phyloP scores from a whole-genome alignment of 2,797 vertebrate genomes.

The Gobio occitaniae region DNA sequence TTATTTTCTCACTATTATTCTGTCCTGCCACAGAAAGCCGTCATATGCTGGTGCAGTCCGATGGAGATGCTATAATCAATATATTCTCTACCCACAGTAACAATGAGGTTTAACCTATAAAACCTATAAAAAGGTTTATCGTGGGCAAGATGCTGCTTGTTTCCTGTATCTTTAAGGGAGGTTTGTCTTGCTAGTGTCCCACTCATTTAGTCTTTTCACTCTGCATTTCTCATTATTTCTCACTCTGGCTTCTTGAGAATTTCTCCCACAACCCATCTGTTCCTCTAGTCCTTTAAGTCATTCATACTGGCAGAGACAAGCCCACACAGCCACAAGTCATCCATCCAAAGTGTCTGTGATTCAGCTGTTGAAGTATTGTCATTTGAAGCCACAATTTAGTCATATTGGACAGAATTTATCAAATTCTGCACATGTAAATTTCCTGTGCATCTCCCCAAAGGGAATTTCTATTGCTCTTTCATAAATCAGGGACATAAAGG shows the following conservation, averaged over 20 bases:
- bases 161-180: constrained; percentile 25
- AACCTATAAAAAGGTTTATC: neutral
- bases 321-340: constrained; percentile 55
- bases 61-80: neutral
- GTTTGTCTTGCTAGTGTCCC: constrained; percentile 42
- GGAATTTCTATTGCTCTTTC: neutral
- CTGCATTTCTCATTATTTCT: constrained; percentile 37
- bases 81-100: constrained; percentile 1
- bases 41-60: neutral
- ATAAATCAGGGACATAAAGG: neutral
- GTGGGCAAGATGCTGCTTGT: constrained; percentile 40
- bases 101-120: neutral
- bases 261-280: constrained; percentile 70
- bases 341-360: constrained; percentile 40
- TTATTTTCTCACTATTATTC: constrained; percentile 16
- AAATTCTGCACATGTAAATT: neutral
- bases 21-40: neutral
- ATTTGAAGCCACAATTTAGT: constrained; percentile 29
- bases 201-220: constrained; percentile 51
- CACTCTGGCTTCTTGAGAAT: constrained; percentile 55
- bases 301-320: constrained; percentile 55
- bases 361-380: constrained; percentile 41
- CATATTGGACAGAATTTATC: neutral
- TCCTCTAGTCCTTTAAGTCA: constrained; percentile 57
- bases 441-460: neutral